Base-by-base conservation (phyloP, 2,113 vertebrate species). In the Pao palembangensis region DNA sequence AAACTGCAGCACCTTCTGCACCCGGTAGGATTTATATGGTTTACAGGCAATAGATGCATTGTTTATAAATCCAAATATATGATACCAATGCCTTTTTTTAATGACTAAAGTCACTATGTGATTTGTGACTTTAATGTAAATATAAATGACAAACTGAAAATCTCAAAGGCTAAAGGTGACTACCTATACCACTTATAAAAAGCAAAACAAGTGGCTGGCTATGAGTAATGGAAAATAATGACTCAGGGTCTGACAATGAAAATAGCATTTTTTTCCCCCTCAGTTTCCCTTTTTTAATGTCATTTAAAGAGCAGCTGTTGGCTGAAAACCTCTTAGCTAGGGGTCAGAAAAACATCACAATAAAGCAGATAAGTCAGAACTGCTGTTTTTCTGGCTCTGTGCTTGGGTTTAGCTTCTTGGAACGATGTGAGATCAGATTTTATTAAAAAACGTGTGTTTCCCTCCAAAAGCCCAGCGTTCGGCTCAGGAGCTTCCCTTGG, bases 401-500 rank as follows among this genome's bases (percentile, higher is more conserved):
- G 58, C 51, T 62, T 61, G 69, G 0, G 21, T 41, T 47, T 28
- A 67, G 64, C 69, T 69, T 61, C 56, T 61, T 28, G 64, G 77
- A 28, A 23, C 65, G 66, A 59, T 82, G 81, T 75, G 74, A 57
- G 71, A 84, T 75, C 43, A 55, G 58, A 41, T 63, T 48, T 44
- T 42, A 46, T 21, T 61, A 31, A 64, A 64, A 58, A 59, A 5
- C 70, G 31, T 64, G 31, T 74, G 43, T 65, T 67, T 58, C 63
- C 38, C 70, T 61, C 61, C 44, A 44, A 69, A 79, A 98, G 96
- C 96, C 83, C 96, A 98, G 78, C 92, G 96, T 64, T 99, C 96
- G 1, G 96, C 96, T 60, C 96, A 99, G 88, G 96, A 99, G 86
- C 91, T 99, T 88, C 96, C 96, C 58, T 91, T 98, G 64, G 95